Percentiles rank a stretch among this genome's conserved stretches.
Conservation (phyloP, 2,797 vertebrate species). For the Syngnathus acus region DNA sequence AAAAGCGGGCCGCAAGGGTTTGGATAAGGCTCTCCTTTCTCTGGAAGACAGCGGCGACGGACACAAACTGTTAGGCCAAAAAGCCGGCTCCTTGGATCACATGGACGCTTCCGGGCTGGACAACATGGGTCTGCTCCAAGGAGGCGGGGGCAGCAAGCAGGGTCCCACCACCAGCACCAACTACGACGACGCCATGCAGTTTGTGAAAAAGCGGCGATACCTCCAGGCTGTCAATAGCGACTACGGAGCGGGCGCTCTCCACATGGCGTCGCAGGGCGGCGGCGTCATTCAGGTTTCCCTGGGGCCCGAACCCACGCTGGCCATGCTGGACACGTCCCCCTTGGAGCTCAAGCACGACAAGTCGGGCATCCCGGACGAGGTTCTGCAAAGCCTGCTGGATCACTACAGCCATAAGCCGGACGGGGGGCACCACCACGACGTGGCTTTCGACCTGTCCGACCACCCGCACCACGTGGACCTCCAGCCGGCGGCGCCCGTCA, state of each 20-base stretch:
- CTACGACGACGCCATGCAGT: slow-evolving; percentile 99
- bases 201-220: slow-evolving; percentile 97
- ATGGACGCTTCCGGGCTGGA: slow-evolving; percentile 74
- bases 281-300: slow-evolving; percentile 92
- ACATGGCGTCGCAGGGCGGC: slow-evolving; percentile 80
- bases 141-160: slow-evolving; percentile 75
- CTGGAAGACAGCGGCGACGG: slow-evolving; percentile 72
- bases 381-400: slow-evolving; percentile 94
- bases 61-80: slow-evolving; percentile 83
- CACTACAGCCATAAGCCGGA: slow-evolving; percentile 94
- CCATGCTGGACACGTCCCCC: slow-evolving; percentile 87
- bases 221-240: slow-evolving; percentile 86
- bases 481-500: slow-evolving; percentile 83
- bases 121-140: slow-evolving; percentile 83
- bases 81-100: slow-evolving; percentile 78
- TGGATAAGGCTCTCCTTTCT: slow-evolving; percentile 83
- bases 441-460: slow-evolving; percentile 87
- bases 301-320: slow-evolving; percentile 80
- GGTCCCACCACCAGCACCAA: slow-evolving; percentile 85
- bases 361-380: slow-evolving; percentile 97
- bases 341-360: slow-evolving; percentile 97
- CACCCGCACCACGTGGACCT: slow-evolving; percentile 86
- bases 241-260: slow-evolving; percentile 83
- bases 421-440: slow-evolving; percentile 81
- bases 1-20: slow-evolving; percentile 82